phyloP scores from a whole-genome alignment of 2,888 invertebrate genomes.

The Ceriagrion tenellum region DNA sequence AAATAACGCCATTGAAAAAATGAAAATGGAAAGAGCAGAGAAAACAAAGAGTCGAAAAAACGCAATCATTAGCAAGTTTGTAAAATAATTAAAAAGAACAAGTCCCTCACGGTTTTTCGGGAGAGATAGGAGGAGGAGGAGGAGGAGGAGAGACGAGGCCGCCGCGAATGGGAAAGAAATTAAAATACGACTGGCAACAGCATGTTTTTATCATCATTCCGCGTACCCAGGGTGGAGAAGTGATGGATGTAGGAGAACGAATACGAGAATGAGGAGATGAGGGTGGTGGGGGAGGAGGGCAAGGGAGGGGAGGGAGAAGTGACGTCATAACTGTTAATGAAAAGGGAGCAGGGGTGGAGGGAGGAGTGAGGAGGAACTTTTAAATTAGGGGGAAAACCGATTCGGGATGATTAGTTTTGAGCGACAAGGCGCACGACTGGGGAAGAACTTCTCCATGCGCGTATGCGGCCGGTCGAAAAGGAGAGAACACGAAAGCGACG shows the following conservation, averaged over 20 bases:
- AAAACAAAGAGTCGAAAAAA: background rate
- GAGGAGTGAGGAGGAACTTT: conserved; percentile 32
- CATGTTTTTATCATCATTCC: background rate
- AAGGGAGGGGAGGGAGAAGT: background rate
- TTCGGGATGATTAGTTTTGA: conserved; percentile 60
- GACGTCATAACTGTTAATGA: conserved; percentile 52
- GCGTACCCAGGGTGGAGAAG: background rate
- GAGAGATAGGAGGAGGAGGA: background rate
- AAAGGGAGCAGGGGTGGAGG: background rate
- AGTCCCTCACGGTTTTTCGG: background rate
- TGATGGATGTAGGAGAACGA: background rate
- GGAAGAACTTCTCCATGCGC: conserved; percentile 22
- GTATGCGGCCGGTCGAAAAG: background rate
- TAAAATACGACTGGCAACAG: background rate
- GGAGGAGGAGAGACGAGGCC: background rate
- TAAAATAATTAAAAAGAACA: background rate
- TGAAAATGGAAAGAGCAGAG: background rate
- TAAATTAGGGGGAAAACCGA: conserved; percentile 61
- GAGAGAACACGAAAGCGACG: background rate
- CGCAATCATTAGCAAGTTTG: background rate
- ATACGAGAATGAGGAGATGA: background rate
- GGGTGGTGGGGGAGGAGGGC: no score
- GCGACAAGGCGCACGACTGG: conserved; percentile 38
- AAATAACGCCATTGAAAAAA: background rate
- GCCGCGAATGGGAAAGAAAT: background rate